Conservation (phyloP, 1,140 invertebrate genomes). For the Drosophila nasuta region DNA sequence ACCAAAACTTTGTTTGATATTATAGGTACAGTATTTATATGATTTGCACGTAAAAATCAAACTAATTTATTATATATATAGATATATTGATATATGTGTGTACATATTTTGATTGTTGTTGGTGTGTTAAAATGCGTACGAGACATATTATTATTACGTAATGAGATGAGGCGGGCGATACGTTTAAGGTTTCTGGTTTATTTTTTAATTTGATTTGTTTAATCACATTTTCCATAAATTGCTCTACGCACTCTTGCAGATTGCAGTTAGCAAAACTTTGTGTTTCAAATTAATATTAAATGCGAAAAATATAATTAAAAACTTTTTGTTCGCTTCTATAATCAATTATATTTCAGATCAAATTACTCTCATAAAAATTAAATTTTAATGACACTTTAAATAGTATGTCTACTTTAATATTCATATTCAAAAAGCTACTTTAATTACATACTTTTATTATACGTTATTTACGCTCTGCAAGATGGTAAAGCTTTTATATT, state of each 20-base stretch:
- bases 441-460: slow-evolving; percentile 2
- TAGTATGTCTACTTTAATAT: too few species aligned
- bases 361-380: too few species aligned
- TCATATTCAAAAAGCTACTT: too few species aligned
- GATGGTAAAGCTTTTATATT: slow-evolving; percentile 6
- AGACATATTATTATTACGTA: slow-evolving; percentile 82
- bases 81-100: slow-evolving; percentile 41
- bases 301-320: too few species aligned
- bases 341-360: too few species aligned
- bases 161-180: slow-evolving; percentile 82
- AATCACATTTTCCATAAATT: slow-evolving; percentile 16
- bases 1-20: slow-evolving; percentile 75
- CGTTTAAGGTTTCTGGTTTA: slow-evolving; percentile 44
- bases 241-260: slow-evolving; percentile 2
- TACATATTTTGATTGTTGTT: slow-evolving; percentile 47
- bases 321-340: background rate
- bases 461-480: slow-evolving; percentile 12
- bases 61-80: slow-evolving; percentile 43
- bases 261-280: background rate
- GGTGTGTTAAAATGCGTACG: slow-evolving; percentile 76
- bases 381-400: too few species aligned
- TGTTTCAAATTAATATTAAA: background rate
- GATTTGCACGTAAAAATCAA: slow-evolving; percentile 59
- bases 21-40: slow-evolving; percentile 64
- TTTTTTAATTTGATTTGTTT: background rate